These are phyloP conservation scores for Dendroctonus valens DNA, from an alignment of 1,140 invertebrate species.

Conservation along the genomic window DNA sequence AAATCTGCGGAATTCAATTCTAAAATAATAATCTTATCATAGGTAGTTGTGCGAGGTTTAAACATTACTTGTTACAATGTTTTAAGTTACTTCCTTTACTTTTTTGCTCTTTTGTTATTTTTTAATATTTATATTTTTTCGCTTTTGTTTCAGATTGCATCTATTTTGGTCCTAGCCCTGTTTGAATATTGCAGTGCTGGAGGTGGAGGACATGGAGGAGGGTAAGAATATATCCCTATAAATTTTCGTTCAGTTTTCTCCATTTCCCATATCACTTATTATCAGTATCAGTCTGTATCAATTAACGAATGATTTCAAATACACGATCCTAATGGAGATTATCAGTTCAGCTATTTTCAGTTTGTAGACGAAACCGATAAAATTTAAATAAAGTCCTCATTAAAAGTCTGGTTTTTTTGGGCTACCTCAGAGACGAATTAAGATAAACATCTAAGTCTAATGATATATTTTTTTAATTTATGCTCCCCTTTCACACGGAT, in stretches of 20 bases:
- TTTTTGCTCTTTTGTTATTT: too few species aligned
- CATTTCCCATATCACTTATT: too few species aligned
- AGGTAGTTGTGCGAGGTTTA: too few species aligned
- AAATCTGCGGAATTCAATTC: too few species aligned
- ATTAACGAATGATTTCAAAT: too few species aligned
- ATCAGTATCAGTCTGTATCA: too few species aligned
- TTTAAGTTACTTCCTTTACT: too few species aligned
- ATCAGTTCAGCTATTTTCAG: neutral
- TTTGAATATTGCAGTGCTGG: constrained; percentile 36
- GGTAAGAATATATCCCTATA: constrained; percentile 6
- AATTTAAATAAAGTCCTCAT: constrained; percentile 5
- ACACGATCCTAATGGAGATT: neutral
- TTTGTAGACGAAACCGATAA: constrained; percentile 2
- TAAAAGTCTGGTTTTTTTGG: neutral
- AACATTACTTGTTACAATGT: too few species aligned
- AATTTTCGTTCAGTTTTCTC: too few species aligned
- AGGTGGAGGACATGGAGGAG: constrained; percentile 35
- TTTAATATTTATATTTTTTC: constrained; percentile 3
- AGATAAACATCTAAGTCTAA: neutral
- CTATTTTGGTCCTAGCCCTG: constrained; percentile 40
- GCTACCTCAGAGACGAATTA: constrained; percentile 2
- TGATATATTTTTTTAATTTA: constrained; percentile 4
- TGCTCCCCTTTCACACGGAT: constrained; percentile 3
- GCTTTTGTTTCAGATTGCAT: constrained; percentile 39
- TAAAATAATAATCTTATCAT: too few species aligned